Percentiles rank a stretch among this genome's conserved stretches.
These are phyloP conservation scores for Oncopeltus fasciatus DNA, from an alignment of 1,140 invertebrate genomes.

Conservation along the genomic window DNA sequence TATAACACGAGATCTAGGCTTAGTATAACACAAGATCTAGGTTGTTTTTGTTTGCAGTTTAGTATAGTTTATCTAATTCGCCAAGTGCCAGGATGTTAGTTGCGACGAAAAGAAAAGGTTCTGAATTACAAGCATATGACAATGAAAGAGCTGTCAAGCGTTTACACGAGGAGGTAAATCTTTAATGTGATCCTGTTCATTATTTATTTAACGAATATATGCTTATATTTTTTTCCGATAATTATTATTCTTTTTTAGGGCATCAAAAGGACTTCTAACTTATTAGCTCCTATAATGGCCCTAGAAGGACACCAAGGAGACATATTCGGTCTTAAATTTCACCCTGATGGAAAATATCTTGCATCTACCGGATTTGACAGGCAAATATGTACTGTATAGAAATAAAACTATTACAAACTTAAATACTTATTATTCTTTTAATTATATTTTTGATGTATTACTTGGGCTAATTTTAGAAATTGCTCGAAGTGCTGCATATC, in stretches of 20 bases:
- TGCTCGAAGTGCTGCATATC: too few species aligned
- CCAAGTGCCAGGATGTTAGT: too few species aligned
- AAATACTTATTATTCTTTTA: too few species aligned
- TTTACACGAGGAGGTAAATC: slow-evolving; percentile 13
- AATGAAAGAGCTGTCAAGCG: slow-evolving; percentile 12
- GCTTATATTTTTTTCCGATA: neutral
- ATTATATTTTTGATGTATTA: too few species aligned
- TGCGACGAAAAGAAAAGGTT: slow-evolving; percentile 20
- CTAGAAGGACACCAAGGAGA: slow-evolving; percentile 94
- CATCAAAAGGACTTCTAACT: slow-evolving; percentile 57
- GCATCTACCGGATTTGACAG: slow-evolving; percentile 93
- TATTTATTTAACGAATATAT: neutral
- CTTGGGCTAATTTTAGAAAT: too few species aligned
- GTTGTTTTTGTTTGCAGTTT: too few species aligned
- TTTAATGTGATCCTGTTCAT: neutral
- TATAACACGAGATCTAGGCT: too few species aligned
- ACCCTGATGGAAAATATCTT: slow-evolving; percentile 86
- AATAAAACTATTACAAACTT: too few species aligned
- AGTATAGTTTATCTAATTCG: too few species aligned
- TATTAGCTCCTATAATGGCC: slow-evolving; percentile 90
- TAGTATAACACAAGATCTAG: too few species aligned
- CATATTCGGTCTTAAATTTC: slow-evolving; percentile 85
- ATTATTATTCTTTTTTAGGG: slow-evolving; percentile 12
- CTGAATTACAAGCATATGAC: slow-evolving; percentile 10
- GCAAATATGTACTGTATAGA: slow-evolving; percentile 91